Conservation (phyloP, 2,797 vertebrate species). For the Todus mexicanus region DNA sequence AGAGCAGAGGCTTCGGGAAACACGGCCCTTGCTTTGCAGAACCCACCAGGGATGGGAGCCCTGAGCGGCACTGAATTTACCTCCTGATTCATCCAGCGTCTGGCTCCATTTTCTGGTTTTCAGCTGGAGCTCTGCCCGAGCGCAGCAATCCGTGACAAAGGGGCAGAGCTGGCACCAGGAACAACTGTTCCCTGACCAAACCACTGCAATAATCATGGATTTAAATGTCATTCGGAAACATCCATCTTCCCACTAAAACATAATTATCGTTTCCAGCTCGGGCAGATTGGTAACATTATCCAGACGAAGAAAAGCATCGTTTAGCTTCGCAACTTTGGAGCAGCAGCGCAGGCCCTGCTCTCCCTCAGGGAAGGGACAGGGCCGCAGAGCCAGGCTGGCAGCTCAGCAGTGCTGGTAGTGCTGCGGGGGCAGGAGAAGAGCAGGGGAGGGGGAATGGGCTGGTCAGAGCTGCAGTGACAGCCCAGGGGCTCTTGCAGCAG, state of each 20-base stretch:
- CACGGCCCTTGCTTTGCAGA: fast-evolving
- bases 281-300: not conserved
- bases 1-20: not conserved
- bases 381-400: not conserved
- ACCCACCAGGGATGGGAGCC: fast-evolving
- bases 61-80: not conserved
- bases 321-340: not conserved
- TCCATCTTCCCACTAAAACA: not conserved
- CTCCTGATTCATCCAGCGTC: not conserved
- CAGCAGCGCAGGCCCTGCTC: not conserved
- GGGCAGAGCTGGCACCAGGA: not conserved
- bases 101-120: not conserved
- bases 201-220: not conserved
- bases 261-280: not conserved
- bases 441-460: fast-evolving
- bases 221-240: not conserved
- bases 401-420: fast-evolving
- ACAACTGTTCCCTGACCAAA: not conserved
- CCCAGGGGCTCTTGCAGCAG: fast-evolving
- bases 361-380: no score
- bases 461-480: not conserved
- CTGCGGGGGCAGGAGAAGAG: not conserved
- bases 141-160: not conserved
- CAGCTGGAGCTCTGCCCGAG: not conserved
- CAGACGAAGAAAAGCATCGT: not conserved